Evolutionary conservation across 1,140 invertebrate genomes (phyloP).

Genomic region (Tetraneura akinire): DNA sequence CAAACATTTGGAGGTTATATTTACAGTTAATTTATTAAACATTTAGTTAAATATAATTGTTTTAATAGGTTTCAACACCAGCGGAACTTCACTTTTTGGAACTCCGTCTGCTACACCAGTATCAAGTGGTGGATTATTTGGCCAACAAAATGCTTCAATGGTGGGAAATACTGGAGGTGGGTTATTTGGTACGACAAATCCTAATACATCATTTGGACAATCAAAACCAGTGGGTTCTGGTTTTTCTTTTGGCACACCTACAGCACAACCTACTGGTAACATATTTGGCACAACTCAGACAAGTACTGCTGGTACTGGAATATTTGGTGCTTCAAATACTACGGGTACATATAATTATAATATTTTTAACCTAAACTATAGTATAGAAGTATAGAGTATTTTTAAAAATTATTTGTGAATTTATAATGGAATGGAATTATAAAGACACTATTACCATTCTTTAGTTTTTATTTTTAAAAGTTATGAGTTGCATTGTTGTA

Average conservation of each 20-base stretch:
- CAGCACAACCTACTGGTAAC: conserved; percentile 59
- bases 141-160: conserved; percentile 56
- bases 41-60: conserved; percentile 2
- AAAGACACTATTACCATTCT: too few relatives aligned
- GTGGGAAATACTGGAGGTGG: conserved; percentile 60
- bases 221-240: conserved; percentile 59
- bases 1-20: conserved; percentile 54
- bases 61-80: conserved; percentile 32
- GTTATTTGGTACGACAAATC: conserved; percentile 62
- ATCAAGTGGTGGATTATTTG: conserved; percentile 62
- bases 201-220: conserved; percentile 65
- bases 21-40: background rate
- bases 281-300: conserved; percentile 66
- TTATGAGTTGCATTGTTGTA: too few relatives aligned
- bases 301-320: conserved; percentile 61
- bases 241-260: conserved; percentile 58
- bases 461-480: too few relatives aligned
- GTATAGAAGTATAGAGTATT: too few relatives aligned
- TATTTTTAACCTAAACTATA: too few relatives aligned
- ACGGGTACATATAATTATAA: background rate
- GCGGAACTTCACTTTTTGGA: conserved; percentile 54
- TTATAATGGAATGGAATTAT: too few relatives aligned
- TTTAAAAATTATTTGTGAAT: too few relatives aligned
- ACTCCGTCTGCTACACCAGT: conserved; percentile 56
- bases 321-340: conserved; percentile 64